Percentiles rank a stretch among this genome's conserved stretches.
Conservation (phyloP, 2,113 vertebrate genomes). For the Halcyon malimbica region DNA sequence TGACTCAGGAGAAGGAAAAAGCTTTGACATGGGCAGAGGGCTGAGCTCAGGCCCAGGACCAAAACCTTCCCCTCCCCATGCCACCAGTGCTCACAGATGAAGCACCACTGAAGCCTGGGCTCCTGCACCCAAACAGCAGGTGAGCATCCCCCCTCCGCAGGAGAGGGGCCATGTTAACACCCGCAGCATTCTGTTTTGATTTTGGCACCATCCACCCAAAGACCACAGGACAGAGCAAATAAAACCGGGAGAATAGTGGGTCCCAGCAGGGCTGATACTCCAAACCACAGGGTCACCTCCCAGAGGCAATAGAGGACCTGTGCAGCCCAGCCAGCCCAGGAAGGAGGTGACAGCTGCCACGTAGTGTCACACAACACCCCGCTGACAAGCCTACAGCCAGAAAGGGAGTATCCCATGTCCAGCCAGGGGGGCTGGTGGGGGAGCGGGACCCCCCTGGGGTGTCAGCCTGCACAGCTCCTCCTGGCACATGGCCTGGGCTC, state of each 20-base stretch:
- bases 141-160: accelerated
- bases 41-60: not conserved
- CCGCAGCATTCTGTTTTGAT: not conserved
- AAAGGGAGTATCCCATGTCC: not conserved
- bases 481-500: not conserved
- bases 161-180: accelerated
- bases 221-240: not conserved
- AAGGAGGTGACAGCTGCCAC: not conserved
- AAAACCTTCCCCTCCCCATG: not conserved
- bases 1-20: not conserved
- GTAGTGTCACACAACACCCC: not conserved
- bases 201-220: not conserved
- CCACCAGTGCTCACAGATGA: not conserved
- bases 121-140: not conserved
- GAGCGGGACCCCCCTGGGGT: not conserved
- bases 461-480: not conserved
- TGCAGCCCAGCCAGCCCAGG: not conserved
- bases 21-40: not conserved
- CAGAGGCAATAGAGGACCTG: not conserved
- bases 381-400: not conserved
- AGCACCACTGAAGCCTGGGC: accelerated
- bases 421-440: accelerated
- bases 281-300: not conserved
- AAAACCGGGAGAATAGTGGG: not conserved
- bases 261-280: not conserved